Evolutionary conservation across 2,113 vertebrate genomes (phyloP), one percentile per base, ranked within the genome.

Genomic region (Rhea pennata): DNA sequence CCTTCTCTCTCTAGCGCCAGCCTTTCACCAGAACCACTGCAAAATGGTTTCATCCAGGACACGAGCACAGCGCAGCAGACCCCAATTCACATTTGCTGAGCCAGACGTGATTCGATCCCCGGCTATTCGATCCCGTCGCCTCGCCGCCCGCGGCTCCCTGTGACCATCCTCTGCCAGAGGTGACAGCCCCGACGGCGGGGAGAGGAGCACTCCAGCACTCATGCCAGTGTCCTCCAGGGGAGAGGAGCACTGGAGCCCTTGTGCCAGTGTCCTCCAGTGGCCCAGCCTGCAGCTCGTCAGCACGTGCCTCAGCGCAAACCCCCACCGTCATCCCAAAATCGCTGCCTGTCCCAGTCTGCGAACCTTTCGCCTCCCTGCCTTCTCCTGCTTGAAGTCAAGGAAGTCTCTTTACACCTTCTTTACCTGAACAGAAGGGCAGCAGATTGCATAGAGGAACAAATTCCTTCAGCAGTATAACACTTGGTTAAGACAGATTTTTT

Each of bases 11-110:
- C 88, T 86, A 59, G 75, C 56, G 64, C 78, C 84, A 80, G 74
- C 75, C 71, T 96, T 94, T 93, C 85, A 96, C 83, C 51, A 93
- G 73, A 93, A 93, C 39, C 54, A 90, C 70, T 94, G 51, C 79
- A 95, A 97, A 96, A 93, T 4, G 88, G 44, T 86, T 87, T 85
- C 72, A 89, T 91, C 87, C 86, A 93, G 59, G 93, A 82, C 0
- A 0, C 40, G n/a, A 94, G 70, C 50, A 82, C 80, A 90, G 81
- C 78, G 78, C 42, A 56, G 9, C 48, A 59, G 65, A 86, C 80
- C 31, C 83, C 67, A 15, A 12, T 19, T 12, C 40, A 44, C 39
- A 15, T 61, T 14, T 79, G 84, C 76, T 54, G 39, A 72, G 51
- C 75, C 76, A 76, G 88, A 15, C 20, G 56, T 21, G 29, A 15